Evolutionary conservation across 2,797 vertebrate species (phyloP).

Genomic region (Atherinosoma microstoma): DNA sequence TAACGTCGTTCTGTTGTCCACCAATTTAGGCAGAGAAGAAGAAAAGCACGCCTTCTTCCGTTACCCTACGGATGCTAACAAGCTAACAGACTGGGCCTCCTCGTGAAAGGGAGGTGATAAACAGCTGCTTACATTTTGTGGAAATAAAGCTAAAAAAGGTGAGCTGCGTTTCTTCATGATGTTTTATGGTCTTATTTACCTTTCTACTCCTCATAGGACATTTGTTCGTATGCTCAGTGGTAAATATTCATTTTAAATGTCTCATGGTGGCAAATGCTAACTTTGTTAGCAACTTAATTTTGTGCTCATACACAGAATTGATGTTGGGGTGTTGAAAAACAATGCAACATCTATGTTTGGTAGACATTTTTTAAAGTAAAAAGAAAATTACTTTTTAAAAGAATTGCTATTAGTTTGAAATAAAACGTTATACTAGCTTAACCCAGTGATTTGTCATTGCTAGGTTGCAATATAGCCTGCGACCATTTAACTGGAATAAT

Average conservation of each 20-base stretch:
- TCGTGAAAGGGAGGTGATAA: not conserved
- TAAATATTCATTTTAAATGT: not conserved
- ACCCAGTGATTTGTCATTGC: no score
- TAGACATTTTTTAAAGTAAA: not conserved
- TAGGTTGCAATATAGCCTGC: no score
- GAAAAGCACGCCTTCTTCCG: constrained; percentile 8
- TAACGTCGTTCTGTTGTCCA: accelerated
- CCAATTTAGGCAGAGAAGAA: constrained; percentile 8
- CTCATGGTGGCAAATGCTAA: constrained; percentile 19
- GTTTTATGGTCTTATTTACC: accelerated
- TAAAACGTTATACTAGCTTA: no score
- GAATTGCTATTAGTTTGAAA: no score
- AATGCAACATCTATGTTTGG: accelerated
- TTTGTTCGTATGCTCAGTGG: no score
- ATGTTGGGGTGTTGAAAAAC: not conserved
- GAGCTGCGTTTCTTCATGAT: not conserved
- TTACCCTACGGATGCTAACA: constrained; percentile 21
- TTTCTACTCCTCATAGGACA: accelerated
- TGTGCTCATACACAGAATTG: not conserved
- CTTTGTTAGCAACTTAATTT: not conserved
- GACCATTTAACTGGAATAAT: no score
- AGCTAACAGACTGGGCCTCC: constrained; percentile 23
- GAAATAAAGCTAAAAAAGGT: constrained; percentile 20
- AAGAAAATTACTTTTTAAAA: no score
- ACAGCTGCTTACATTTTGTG: constrained; percentile 3